Evolutionary conservation across 1,140 invertebrate genomes (phyloP).

Genomic region (Drosophila simulans): DNA sequence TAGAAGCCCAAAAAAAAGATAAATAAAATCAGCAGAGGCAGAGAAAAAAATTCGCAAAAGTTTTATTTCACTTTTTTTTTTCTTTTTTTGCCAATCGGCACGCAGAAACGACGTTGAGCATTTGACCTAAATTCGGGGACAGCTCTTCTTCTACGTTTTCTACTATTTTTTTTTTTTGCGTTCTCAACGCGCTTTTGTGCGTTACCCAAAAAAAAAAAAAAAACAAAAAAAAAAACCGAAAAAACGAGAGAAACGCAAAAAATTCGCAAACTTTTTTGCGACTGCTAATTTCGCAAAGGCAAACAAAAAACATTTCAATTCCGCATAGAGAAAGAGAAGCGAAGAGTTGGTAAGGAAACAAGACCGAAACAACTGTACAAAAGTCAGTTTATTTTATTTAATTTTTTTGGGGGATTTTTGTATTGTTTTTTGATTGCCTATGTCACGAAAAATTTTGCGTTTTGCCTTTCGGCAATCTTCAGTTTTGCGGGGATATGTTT

Average conservation of each 20-base stretch:
- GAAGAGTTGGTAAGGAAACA: slow-evolving; percentile 27
- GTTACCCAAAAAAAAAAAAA: slow-evolving; percentile 20
- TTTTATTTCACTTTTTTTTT: neutral
- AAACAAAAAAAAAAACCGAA: slow-evolving; percentile 2
- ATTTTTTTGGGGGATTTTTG: neutral
- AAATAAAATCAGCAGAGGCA: slow-evolving; percentile 65
- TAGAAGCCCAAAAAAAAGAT: slow-evolving; percentile 30
- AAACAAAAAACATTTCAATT: slow-evolving; percentile 40
- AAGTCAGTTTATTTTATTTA: slow-evolving; percentile 27
- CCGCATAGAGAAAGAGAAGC: slow-evolving; percentile 27
- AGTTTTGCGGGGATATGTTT: slow-evolving; percentile 20
- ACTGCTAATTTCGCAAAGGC: slow-evolving; percentile 67
- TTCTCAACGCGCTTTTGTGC: slow-evolving; percentile 46
- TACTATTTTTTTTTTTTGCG: slow-evolving; percentile 18
- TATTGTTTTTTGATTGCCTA: slow-evolving; percentile 17
- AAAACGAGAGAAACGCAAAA: slow-evolving; percentile 18
- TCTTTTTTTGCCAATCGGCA: slow-evolving; percentile 68
- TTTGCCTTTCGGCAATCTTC: slow-evolving; percentile 6
- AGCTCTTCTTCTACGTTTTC: slow-evolving; percentile 36
- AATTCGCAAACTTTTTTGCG: slow-evolving; percentile 47
- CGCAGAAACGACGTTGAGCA: slow-evolving; percentile 57
- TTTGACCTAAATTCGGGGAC: slow-evolving; percentile 73
- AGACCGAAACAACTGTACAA: slow-evolving; percentile 56
- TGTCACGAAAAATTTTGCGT: slow-evolving; percentile 2
- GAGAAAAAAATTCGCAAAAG: slow-evolving; percentile 47